Percentiles rank a stretch among this genome's conserved stretches.
phyloP scores from a whole-genome alignment of 2,888 invertebrate genomes.

The Drosophila quinaria region DNA sequence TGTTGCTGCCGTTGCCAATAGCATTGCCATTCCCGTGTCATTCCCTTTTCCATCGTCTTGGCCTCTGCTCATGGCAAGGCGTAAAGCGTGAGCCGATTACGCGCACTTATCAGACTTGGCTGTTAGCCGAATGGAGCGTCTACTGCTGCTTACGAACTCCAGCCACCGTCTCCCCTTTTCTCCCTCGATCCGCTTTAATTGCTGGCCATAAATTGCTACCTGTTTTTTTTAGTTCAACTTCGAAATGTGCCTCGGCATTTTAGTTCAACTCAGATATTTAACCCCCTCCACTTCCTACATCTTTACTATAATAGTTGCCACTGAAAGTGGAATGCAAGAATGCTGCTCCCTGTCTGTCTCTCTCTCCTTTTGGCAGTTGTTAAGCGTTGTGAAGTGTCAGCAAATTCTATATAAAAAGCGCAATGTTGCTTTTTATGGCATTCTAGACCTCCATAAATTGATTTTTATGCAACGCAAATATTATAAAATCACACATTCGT shows the following conservation, averaged over 20 bases:
- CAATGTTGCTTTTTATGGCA: conserved; percentile 9
- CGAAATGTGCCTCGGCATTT: conserved; percentile 23
- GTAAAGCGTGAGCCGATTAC: conserved; percentile 79
- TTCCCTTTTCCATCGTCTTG: conserved; percentile 1
- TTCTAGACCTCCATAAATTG: conserved; percentile 10
- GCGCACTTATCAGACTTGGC: conserved; percentile 68
- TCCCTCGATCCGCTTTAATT: conserved; percentile 55
- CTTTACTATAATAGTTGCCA: conserved; percentile 24
- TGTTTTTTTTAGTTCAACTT: conserved; percentile 29
- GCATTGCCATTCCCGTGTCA: conserved; percentile 25
- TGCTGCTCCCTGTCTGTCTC: not conserved
- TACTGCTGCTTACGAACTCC: conserved; percentile 46
- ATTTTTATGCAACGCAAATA: not conserved
- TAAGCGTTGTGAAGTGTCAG: conserved; percentile 23
- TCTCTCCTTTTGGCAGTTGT: conserved; percentile 6
- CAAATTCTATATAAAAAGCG: conserved; percentile 3
- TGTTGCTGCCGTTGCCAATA: conserved; percentile 31
- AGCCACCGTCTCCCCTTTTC: conserved; percentile 7
- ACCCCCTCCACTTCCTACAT: conserved; percentile 4
- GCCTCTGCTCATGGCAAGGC: conserved; percentile 46
- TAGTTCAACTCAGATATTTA: conserved; percentile 14
- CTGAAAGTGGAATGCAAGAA: conserved; percentile 37
- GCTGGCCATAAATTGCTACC: conserved; percentile 66
- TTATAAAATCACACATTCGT: not conserved
- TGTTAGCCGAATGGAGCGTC: conserved; percentile 37